Evolutionary conservation across 2,113 vertebrate genomes (phyloP), one percentile per base, ranked within the genome.

Genomic region (Cheilinus undulatus): DNA sequence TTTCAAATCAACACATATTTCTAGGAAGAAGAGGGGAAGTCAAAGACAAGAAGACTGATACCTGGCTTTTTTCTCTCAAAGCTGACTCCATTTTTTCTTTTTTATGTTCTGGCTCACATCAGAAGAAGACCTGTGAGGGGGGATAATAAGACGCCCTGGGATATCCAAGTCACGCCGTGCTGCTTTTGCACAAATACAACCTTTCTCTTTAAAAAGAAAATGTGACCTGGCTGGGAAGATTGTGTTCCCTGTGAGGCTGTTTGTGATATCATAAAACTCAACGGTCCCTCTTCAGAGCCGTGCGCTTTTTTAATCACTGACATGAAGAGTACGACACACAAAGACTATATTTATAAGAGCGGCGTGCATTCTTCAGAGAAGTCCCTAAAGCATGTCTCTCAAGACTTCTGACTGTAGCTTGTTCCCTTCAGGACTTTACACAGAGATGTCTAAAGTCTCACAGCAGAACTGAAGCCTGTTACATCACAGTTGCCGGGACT

Each of bases 131-230:
- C 78, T 81, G 64, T 28, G n/a, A n/a, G 68, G 59, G 59, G 73
- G 70, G 60, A 76, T 84, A 80, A 82, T 84, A 72, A 78, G 64
- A 53, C 3, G 34, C 78, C 82, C 67, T 66, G 72, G 74, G 66
- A 84, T 48, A 45, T 50, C 56, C 0, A 52, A 72, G 74, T 75
- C 69, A 72, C 34, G 53, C 72, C 64, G 52, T 60, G 59, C 43
- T 70, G 72, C 72, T 58, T 74, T 73, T 46, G 30, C 50, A 62
- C 56, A 69, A 70, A 82, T 49, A 57, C 54, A 23, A 17, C 36
- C 49, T 68, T 71, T 61, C 48, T 63, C 42, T 48, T 19, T 45
- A 67, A 73, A 61, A 20, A 43, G 57, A 61, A 20, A 43, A 61
- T 32, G 63, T 51, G 65, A 61, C 64, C 34, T 2, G 56, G 57